Conservation (phyloP, 1,140 invertebrate species). For the Sycophaga agraensis region DNA sequence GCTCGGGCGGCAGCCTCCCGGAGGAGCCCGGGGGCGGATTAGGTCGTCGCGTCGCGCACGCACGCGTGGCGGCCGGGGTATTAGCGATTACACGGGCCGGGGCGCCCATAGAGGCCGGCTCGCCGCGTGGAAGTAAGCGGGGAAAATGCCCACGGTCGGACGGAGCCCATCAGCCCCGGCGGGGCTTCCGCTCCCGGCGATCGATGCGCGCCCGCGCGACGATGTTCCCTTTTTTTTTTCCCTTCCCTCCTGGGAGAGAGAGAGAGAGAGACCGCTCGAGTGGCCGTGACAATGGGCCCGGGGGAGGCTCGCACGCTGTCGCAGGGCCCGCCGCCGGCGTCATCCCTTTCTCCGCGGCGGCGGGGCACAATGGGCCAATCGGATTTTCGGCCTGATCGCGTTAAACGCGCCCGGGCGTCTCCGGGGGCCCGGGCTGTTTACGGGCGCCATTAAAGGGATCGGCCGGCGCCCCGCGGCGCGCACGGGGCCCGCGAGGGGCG, state of each 20-base stretch:
- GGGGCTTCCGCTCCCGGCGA: slow-evolving; percentile 31
- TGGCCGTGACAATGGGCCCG: background rate
- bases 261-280: too few species aligned
- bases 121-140: slow-evolving; percentile 52
- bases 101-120: slow-evolving; percentile 48
- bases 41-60: background rate
- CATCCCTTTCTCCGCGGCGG: too few species aligned
- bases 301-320: background rate
- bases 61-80: slow-evolving; percentile 43
- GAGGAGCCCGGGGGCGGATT: slow-evolving; percentile 25
- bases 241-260: too few species aligned
- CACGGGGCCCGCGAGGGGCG: slow-evolving; percentile 1
- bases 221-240: background rate
- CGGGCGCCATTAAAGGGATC: too few species aligned
- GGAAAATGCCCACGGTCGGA: slow-evolving; percentile 50
- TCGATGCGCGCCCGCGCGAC: background rate
- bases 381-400: too few species aligned
- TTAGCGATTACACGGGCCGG: slow-evolving; percentile 54
- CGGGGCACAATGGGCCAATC: too few species aligned
- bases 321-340: too few species aligned
- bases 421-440: too few species aligned
- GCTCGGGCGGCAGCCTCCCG: background rate
- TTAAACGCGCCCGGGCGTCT: too few species aligned
- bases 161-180: slow-evolving; percentile 41
- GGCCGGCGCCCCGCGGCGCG: background rate